Evolutionary conservation across 92 coral and sea anemone genomes (phyloP).

Genomic region (Umimayanthus chanpuru): DNA sequence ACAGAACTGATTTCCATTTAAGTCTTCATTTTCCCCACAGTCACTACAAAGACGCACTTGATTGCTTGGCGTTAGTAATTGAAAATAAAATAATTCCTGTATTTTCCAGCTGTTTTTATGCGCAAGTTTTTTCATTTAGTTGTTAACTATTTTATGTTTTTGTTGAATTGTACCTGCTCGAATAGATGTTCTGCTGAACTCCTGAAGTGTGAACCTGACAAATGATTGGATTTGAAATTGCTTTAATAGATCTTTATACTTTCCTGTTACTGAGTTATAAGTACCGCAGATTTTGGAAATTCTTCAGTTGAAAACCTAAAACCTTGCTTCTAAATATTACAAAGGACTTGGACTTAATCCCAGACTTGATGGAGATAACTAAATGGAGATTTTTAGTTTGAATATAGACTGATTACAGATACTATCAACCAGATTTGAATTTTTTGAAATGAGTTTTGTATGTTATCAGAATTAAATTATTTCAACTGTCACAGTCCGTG

Average conservation of each 20-base stretch:
- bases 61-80: conserved; percentile 1
- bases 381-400: too few relatives aligned
- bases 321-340: background rate
- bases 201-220: background rate
- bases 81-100: background rate
- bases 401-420: too few relatives aligned
- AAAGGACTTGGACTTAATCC: background rate
- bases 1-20: background rate
- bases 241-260: too few relatives aligned
- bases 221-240: too few relatives aligned
- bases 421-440: too few relatives aligned
- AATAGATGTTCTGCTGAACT: background rate
- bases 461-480: too few relatives aligned
- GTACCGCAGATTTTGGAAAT: background rate
- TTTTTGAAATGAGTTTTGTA: too few relatives aligned
- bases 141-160: background rate
- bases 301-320: background rate
- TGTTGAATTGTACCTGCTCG: background rate
- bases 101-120: conserved; percentile 3
- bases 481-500: background rate
- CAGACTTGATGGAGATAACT: background rate
- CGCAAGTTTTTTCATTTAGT: background rate
- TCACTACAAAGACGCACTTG: background rate
- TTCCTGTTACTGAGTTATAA: background rate
- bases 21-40: background rate